Conservation (phyloP, 2,888 invertebrate genomes). For the Amaurobius ferox region DNA sequence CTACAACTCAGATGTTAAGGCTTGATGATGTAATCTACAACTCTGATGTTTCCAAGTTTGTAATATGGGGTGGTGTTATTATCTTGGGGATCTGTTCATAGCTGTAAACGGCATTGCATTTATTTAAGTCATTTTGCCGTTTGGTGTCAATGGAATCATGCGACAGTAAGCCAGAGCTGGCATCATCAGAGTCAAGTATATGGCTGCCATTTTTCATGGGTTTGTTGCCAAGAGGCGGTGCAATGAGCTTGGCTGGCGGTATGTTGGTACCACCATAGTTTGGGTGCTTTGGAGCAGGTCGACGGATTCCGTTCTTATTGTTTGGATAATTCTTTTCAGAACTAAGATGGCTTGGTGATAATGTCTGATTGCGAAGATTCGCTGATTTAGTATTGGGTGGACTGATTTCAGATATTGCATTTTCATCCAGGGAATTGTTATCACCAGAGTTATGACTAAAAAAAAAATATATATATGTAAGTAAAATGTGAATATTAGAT, state of each 20-base stretch:
- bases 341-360: constrained; percentile 12
- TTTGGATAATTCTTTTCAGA: constrained; percentile 53
- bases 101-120: constrained; percentile 81
- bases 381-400: constrained; percentile 38
- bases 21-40: no score
- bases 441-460: constrained; percentile 84
- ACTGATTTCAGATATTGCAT: constrained; percentile 80
- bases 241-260: constrained; percentile 40
- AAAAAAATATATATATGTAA: no score
- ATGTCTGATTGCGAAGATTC: constrained; percentile 26
- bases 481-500: no score
- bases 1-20: no score
- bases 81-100: constrained; percentile 85
- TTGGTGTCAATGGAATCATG: constrained; percentile 65
- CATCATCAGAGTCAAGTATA: constrained; percentile 45
- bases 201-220: constrained; percentile 40
- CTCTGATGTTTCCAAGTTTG: constrained; percentile 88
- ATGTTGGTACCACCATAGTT: constrained; percentile 44
- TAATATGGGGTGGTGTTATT: constrained; percentile 82
- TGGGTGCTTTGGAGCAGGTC: constrained; percentile 40
- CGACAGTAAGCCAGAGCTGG: constrained; percentile 53
- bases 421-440: constrained; percentile 90
- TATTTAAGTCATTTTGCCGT: constrained; percentile 77
- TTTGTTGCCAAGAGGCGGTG: constrained; percentile 23
- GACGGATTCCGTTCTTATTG: constrained; percentile 25